phyloP scores from a whole-genome alignment of 1,140 invertebrate genomes.

The Diachasma alloeum region DNA sequence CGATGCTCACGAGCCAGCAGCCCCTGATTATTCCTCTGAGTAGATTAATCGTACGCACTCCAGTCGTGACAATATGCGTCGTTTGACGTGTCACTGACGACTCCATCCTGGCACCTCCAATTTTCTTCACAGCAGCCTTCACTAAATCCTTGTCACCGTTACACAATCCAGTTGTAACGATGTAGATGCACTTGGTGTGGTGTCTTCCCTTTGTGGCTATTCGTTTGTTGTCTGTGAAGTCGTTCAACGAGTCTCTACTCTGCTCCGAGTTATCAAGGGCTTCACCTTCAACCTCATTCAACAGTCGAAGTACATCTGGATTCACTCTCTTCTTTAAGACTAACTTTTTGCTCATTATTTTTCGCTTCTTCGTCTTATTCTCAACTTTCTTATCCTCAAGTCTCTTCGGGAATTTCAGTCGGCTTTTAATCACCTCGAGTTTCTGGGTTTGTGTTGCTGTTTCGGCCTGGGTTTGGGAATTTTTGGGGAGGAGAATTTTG shows the following conservation, averaged over 20 bases:
- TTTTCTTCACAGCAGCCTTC: constrained; percentile 45
- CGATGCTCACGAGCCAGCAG: constrained; percentile 60
- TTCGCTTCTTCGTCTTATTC: background rate
- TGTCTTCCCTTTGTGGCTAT: constrained; percentile 18
- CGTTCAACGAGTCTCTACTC: constrained; percentile 39
- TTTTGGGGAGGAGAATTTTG: constrained; percentile 24
- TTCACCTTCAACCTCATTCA: background rate
- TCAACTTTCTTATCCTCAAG: background rate
- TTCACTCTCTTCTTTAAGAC: constrained; percentile 45
- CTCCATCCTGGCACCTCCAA: constrained; percentile 50
- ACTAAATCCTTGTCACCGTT: constrained; percentile 53
- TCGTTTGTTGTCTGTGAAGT: constrained; percentile 41
- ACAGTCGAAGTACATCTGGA: constrained; percentile 10
- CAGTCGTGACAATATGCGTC: constrained; percentile 61
- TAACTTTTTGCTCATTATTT: constrained; percentile 13
- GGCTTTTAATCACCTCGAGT: constrained; percentile 10
- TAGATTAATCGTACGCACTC: constrained; percentile 62
- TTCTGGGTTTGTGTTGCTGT: background rate
- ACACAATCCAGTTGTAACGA: constrained; percentile 53
- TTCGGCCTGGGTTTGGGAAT: constrained; percentile 25
- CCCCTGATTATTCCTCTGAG: constrained; percentile 62
- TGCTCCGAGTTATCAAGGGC: background rate
- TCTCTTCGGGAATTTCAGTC: background rate
- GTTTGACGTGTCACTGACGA: constrained; percentile 51
- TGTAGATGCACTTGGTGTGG: constrained; percentile 40